Evolutionary conservation across 1,140 invertebrate genomes (phyloP), one percentile per base, ranked within the genome.

Genomic region (Medauroidea extradentata): DNA sequence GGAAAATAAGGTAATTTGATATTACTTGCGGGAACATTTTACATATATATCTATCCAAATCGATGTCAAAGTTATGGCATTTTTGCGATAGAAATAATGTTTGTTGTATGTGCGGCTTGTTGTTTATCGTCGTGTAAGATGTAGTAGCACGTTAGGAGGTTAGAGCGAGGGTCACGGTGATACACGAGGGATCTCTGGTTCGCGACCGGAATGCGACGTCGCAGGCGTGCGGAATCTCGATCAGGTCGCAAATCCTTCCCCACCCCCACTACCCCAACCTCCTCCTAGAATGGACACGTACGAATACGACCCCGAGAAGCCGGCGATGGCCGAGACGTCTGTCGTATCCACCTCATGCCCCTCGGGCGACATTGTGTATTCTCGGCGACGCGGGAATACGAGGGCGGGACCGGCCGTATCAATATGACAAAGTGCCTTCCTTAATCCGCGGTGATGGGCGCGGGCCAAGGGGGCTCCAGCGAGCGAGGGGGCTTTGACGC

Each of bases 401-500:
- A 25, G 53, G 19, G 42, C 14, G 21, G 27, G 52, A 56, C 49
- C 55, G 50, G 25, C 59, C 61, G 61, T 59, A 61, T 63, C 62
- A 60, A 63, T 63, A 63, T 63, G 62, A 63, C 62, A 63, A 63
- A 63, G 59, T 63, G 53, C 43, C 62, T 25, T 2, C 11, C 38
- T 51, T 63, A 63, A 63, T 63, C 62, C 62, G 52, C 59, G 59
- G 38, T 57, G 62, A 63, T 63, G 57, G 67, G 64, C 63, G 57
- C 60, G 67, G 60, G 51, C 68, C 61, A 64, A 62, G 65, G 66
- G 60, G 43, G 60, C 41, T 51, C 64, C 59, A 60, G 62, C 65
- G 60, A 56, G 63, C 59, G 63, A 67, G 71, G 70, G 71, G 71
- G 72, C 72, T 73, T n/a, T 67, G 64, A 57, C 69, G 64, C 69